Evolutionary conservation across 1,140 invertebrate species (phyloP).

Genomic region (Geopemphigus sp.): DNA sequence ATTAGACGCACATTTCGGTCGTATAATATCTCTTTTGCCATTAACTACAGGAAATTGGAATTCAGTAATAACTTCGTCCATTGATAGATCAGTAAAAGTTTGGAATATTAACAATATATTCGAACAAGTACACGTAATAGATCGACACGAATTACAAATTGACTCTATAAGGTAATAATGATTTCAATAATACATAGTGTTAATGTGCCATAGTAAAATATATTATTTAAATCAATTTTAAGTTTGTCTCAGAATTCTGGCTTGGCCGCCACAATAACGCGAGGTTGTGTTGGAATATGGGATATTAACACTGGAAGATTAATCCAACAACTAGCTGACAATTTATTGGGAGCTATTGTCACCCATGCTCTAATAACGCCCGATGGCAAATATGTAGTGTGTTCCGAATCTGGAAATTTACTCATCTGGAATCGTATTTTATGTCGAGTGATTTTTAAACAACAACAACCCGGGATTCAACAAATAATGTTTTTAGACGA

Average conservation of each 20-base stretch:
- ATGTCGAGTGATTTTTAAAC: slow-evolving; percentile 78
- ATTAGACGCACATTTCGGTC: slow-evolving; percentile 93
- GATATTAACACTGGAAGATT: slow-evolving; percentile 82
- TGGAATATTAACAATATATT: slow-evolving; percentile 99
- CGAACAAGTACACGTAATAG: slow-evolving; percentile 94
- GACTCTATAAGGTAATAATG: slow-evolving; percentile 76
- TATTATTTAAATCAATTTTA: slow-evolving; percentile 51
- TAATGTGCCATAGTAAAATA: neutral
- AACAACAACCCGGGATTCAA: slow-evolving; percentile 79
- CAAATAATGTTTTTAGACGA: slow-evolving; percentile 83
- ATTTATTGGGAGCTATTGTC: slow-evolving; percentile 89
- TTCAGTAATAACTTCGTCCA: slow-evolving; percentile 92
- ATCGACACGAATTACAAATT: slow-evolving; percentile 92
- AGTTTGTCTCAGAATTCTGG: slow-evolving; percentile 72
- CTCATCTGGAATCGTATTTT: slow-evolving; percentile 88
- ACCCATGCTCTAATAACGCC: slow-evolving; percentile 87
- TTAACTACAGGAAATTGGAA: slow-evolving; percentile 88
- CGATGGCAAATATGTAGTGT: slow-evolving; percentile 78
- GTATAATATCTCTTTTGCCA: slow-evolving; percentile 88
- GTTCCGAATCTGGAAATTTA: slow-evolving; percentile 88
- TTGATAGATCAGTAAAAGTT: slow-evolving; percentile 96
- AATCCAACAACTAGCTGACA: slow-evolving; percentile 82
- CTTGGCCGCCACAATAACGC: slow-evolving; percentile 81
- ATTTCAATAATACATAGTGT: neutral
- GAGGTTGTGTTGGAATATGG: slow-evolving; percentile 94